A percentile compares a stretch with the other conserved stretches of the same genome.
Conservation (phyloP, 2,797 vertebrate species). For the Spinus olivaceus region DNA sequence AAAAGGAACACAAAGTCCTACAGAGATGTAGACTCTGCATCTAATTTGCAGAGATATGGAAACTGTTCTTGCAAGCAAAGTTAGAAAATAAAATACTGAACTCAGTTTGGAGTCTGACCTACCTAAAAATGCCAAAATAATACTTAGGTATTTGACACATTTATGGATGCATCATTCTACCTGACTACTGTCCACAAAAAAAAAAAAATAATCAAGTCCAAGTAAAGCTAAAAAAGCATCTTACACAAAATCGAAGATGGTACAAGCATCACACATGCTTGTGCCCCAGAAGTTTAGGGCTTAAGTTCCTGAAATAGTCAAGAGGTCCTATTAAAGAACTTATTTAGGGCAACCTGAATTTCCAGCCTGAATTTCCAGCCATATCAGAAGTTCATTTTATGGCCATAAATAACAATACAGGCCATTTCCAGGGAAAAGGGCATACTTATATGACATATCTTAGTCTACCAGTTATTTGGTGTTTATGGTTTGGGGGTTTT, state of each 20-base stretch:
- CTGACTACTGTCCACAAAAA: neutral
- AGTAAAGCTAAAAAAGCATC: neutral
- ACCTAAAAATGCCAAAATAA: neutral
- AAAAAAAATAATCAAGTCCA: neutral
- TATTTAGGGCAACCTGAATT: neutral
- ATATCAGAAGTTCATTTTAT: neutral
- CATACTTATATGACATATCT: neutral
- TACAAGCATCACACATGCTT: neutral
- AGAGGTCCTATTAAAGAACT: neutral
- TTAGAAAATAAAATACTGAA: neutral
- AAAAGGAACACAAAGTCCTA: neutral
- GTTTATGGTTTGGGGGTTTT: accelerated
- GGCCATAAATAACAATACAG: neutral
- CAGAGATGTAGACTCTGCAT: neutral
- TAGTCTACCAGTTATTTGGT: neutral
- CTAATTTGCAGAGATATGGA: neutral
- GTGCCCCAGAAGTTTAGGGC: neutral
- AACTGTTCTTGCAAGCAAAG: neutral
- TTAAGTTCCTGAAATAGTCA: neutral
- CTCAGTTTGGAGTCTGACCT: neutral
- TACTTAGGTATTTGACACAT: neutral
- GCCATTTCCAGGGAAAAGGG: neutral
- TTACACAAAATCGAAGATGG: neutral
- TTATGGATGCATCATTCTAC: neutral
- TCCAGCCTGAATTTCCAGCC: neutral